phyloP scores from a whole-genome alignment of 2,113 vertebrate species.

The Corythoichthys haematopterus region DNA sequence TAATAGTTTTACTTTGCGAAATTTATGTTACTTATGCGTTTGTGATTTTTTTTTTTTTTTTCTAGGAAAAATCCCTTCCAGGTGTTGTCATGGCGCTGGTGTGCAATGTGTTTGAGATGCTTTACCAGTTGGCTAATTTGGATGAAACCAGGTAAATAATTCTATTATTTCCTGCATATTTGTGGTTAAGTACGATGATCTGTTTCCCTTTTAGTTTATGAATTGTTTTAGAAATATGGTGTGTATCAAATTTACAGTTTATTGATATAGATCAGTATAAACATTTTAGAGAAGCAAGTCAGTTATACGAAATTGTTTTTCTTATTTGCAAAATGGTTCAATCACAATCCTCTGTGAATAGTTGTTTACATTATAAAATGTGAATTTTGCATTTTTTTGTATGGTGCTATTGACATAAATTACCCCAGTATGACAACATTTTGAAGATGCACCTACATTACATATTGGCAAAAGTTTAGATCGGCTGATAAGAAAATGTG shows the following conservation, averaged over 20 bases:
- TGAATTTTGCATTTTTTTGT: neutral
- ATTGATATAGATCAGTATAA: too few species aligned
- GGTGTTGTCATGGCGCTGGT: constrained; percentile 98
- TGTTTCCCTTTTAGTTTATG: too few species aligned
- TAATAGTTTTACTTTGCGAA: neutral
- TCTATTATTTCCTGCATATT: neutral
- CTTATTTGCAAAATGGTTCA: neutral
- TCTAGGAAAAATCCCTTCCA: constrained; percentile 93
- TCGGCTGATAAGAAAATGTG: neutral
- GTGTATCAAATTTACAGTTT: too few species aligned
- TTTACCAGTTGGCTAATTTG: constrained; percentile 95
- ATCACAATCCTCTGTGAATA: neutral
- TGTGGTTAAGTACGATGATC: neutral
- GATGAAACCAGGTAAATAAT: constrained; percentile 86
- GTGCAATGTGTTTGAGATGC: constrained; percentile 98
- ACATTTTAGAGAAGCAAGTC: too few species aligned
- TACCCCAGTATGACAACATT: too few species aligned
- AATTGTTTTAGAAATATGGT: too few species aligned
- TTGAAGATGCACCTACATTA: too few species aligned
- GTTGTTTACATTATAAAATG: neutral
- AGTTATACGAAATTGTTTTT: too few species aligned
- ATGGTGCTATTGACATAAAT: too few species aligned
- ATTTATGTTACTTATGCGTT: neutral
- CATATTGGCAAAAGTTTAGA: neutral
- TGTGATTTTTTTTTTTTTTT: constrained; percentile 19